phyloP scores from a whole-genome alignment of 1,140 invertebrate genomes.

The Papilio polyxenes region DNA sequence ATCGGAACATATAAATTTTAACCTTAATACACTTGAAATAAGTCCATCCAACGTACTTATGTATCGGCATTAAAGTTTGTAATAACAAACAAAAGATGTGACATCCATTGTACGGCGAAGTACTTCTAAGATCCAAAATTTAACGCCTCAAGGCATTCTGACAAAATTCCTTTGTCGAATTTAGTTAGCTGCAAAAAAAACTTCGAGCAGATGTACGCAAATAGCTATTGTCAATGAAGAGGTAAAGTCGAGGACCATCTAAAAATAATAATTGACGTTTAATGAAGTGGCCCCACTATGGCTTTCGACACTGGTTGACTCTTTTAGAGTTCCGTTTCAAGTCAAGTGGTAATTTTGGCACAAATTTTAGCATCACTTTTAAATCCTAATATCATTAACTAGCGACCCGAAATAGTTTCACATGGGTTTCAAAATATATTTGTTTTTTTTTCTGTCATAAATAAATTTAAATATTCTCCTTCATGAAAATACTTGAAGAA shows the following conservation, averaged over 20 bases:
- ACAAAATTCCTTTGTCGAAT: constrained; percentile 52
- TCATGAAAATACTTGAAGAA: too few species aligned
- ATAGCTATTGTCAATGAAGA: constrained; percentile 52
- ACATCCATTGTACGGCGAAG: constrained; percentile 47
- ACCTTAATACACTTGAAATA: not conserved
- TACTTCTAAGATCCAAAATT: constrained; percentile 54
- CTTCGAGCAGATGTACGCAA: constrained; percentile 59
- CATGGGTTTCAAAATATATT: too few species aligned
- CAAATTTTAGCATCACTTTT: not conserved
- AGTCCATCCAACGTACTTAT: not conserved
- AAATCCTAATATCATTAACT: not conserved
- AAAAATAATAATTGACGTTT: constrained; percentile 62
- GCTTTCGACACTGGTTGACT: constrained; percentile 43
- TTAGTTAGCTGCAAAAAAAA: constrained; percentile 47
- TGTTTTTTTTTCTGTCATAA: too few species aligned
- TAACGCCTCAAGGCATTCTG: constrained; percentile 56
- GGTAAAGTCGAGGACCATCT: constrained; percentile 52
- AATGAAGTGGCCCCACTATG: constrained; percentile 59
- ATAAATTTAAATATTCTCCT: too few species aligned
- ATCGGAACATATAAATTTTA: not conserved
- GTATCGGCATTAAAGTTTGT: constrained; percentile 29
- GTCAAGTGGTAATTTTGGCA: constrained; percentile 29
- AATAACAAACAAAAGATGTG: constrained; percentile 47
- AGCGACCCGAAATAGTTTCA: too few species aligned
- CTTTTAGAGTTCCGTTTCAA: constrained; percentile 35